Evolutionary conservation across 2,113 vertebrate species (phyloP).

Genomic region (Hippocampus zosterae): DNA sequence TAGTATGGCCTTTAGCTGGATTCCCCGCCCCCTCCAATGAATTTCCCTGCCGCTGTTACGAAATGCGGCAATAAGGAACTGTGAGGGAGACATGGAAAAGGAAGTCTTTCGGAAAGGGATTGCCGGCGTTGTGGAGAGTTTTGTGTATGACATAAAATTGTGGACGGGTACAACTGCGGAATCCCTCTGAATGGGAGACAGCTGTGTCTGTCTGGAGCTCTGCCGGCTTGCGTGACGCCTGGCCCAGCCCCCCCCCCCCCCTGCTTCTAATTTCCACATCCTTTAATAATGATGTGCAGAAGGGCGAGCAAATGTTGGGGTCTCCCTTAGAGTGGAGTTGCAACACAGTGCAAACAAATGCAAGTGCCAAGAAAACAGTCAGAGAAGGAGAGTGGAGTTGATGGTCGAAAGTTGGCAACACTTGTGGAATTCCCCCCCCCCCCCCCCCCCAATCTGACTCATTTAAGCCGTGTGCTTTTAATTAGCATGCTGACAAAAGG

Average conservation of each 20-base stretch:
- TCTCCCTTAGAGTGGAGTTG: conserved; percentile 69
- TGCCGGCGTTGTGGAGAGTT: conserved; percentile 89
- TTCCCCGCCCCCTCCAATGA: too few species aligned
- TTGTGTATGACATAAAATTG: conserved; percentile 81
- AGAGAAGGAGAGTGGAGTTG: conserved; percentile 63
- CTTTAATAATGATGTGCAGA: conserved; percentile 61
- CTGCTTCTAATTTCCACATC: conserved; percentile 58
- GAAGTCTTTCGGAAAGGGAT: conserved; percentile 29
- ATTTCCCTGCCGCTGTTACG: conserved; percentile 44
- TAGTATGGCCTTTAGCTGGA: too few species aligned
- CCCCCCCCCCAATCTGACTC: conserved; percentile 77
- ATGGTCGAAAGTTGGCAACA: conserved; percentile 73
- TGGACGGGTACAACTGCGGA: conserved; percentile 83
- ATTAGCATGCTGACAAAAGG: conserved; percentile 76
- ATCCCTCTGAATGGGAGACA: conserved; percentile 81
- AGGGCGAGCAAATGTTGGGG: conserved; percentile 54
- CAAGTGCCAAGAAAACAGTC: conserved; percentile 64
- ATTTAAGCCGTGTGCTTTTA: conserved; percentile 80
- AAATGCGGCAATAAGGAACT: conserved; percentile 47
- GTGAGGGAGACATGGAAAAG: conserved; percentile 45
- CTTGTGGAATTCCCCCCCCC: conserved; percentile 81
- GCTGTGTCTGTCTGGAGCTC: conserved; percentile 69
- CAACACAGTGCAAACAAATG: conserved; percentile 65
- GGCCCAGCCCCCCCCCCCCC: conserved; percentile 52
- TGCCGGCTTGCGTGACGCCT: neutral